phyloP scores from a whole-genome alignment of 2,888 invertebrate species.

The Hoplodrina blanda region DNA sequence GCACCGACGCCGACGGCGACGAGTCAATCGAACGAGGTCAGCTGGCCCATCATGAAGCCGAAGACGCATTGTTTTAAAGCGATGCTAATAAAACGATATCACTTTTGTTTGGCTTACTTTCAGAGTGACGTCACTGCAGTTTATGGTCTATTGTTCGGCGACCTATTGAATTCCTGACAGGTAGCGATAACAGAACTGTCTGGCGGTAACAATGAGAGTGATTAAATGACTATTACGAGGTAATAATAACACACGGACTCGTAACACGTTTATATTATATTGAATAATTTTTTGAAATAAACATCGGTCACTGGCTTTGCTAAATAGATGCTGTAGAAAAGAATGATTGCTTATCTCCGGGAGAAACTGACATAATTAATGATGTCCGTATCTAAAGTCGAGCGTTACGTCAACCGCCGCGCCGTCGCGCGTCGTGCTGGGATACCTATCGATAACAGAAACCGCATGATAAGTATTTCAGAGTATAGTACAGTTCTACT shows the following conservation, averaged over 20 bases:
- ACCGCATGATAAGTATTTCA: neutral
- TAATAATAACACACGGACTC: conserved; percentile 8
- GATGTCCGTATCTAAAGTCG: neutral
- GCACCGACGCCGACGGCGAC: neutral
- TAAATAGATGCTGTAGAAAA: conserved; percentile 1
- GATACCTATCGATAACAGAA: neutral
- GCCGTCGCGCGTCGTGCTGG: neutral
- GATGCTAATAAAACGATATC: conserved; percentile 44
- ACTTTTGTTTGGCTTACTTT: conserved; percentile 53
- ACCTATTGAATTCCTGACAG: conserved; percentile 51
- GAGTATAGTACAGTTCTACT: neutral
- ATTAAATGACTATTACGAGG: conserved; percentile 43
- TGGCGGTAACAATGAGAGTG: conserved; percentile 41
- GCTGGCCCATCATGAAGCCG: neutral
- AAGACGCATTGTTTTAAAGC: conserved; percentile 38
- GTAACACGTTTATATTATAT: conserved; percentile 3
- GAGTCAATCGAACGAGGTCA: conserved; percentile 16
- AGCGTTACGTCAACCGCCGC: neutral
- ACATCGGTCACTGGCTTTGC: conserved; percentile 11
- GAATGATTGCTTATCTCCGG: neutral
- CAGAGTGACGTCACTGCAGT: conserved; percentile 49
- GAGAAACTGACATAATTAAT: neutral
- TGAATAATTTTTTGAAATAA: conserved; percentile 32
- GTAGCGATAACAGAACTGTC: conserved; percentile 46
- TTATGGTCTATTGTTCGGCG: conserved; percentile 55